Conservation (phyloP, 2,888 invertebrate species). For the Plagiodera versicolora region DNA sequence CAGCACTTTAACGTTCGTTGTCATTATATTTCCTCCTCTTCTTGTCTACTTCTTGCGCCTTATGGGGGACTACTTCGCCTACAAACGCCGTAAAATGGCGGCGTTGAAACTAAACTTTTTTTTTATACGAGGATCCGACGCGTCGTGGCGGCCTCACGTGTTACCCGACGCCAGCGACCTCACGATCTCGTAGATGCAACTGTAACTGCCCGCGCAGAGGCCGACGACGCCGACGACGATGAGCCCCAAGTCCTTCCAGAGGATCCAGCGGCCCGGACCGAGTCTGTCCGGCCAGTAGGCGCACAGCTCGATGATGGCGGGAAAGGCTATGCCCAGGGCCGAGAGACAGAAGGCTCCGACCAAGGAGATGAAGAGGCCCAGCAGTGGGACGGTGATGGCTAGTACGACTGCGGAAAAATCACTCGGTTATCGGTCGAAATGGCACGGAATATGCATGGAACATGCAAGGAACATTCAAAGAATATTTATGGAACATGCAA, state of each 20-base stretch:
- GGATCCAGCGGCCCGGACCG: constrained; percentile 55
- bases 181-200: constrained; percentile 59
- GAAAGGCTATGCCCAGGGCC: constrained; percentile 73
- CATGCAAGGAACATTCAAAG: no score
- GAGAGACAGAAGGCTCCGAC: constrained; percentile 76
- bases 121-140: no score
- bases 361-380: constrained; percentile 74
- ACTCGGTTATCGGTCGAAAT: neutral
- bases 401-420: constrained; percentile 64
- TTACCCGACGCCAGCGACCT: constrained; percentile 34
- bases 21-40: no score
- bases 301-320: constrained; percentile 74
- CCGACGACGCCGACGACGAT: constrained; percentile 58
- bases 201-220: constrained; percentile 62
- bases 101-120: no score
- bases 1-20: no score
- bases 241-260: constrained; percentile 57
- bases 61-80: no score
- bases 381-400: constrained; percentile 69
- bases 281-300: constrained; percentile 67
- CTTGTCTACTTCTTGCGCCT: no score
- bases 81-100: no score
- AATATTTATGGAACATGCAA: no score
- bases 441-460: no score
- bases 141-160: constrained; percentile 21